phyloP scores from a whole-genome alignment of 1,140 invertebrate genomes.

The Schlechtendalia chinensis region DNA sequence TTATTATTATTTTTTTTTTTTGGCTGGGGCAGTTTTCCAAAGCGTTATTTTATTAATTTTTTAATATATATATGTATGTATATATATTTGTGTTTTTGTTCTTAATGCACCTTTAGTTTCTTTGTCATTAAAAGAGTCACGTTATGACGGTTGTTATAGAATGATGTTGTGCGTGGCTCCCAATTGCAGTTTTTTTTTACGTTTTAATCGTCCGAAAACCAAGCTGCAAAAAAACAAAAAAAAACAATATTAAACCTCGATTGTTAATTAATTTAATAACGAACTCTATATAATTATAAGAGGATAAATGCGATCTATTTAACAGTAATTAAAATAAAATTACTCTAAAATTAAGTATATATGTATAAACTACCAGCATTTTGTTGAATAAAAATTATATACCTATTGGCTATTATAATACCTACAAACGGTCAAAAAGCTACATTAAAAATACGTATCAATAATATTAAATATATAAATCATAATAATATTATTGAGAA shows the following conservation, averaged over 20 bases:
- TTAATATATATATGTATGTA: conserved; percentile 14
- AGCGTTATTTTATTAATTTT: conserved; percentile 39
- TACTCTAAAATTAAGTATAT: neutral
- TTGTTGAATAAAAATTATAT: too few species aligned
- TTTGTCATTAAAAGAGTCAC: conserved; percentile 4
- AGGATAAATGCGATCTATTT: conserved; percentile 2
- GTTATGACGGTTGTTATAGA: neutral
- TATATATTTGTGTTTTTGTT: conserved; percentile 14
- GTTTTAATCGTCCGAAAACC: conserved; percentile 46
- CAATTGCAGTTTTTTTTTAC: neutral
- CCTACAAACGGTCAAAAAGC: too few species aligned
- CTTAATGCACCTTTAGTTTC: conserved; percentile 44
- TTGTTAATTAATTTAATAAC: neutral
- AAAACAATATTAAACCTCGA: neutral
- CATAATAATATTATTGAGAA: too few species aligned
- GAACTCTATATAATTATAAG: neutral
- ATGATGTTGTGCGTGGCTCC: neutral
- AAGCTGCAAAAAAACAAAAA: conserved; percentile 40
- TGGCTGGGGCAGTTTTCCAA: conserved; percentile 32
- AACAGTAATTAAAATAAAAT: conserved; percentile 20
- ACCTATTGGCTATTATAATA: too few species aligned
- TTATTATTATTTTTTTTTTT: too few species aligned
- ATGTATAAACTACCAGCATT: conserved; percentile 2
- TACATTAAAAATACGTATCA: too few species aligned
- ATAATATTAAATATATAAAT: too few species aligned